Evolutionary conservation across 1,140 invertebrate species (phyloP), one percentile per base, ranked within the genome.

Genomic region (Choristoneura fumiferana): DNA sequence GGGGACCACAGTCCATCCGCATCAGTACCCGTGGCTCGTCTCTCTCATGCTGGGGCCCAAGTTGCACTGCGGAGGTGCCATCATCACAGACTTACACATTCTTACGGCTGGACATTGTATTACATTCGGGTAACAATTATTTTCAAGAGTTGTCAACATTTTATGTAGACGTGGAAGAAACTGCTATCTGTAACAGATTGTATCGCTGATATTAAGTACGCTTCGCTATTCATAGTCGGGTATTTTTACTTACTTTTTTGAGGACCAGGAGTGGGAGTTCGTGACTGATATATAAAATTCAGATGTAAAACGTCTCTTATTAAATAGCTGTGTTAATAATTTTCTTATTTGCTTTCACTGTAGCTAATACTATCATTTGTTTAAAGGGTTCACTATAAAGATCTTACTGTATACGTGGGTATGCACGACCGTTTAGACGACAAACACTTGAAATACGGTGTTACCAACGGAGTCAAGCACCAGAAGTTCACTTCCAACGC

Each of bases 21-120:
- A 93, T 62, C 83, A 92, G 56, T 94, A 92, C 63, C 93, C 93
- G 0, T 94, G 93, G 93, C 83, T 93, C 53, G 92, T 91, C 1
- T 89, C 90, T 0, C 90, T 94, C 57, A 91, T 91, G 73, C 75
- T 91, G 34, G 91, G 91, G 1, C 73, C 74, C 4, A 71, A 69
- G 29, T 83, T 93, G 39, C 91, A 93, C 60, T 94, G 93, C 65
- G 92, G 93, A 5, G 93, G 92, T n/a, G 90, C 92, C 5, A 84
- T 94, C 12, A 92, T 94, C 60, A 92, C 91, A 3, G 88, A 92
- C 61, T 71, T 82, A 8, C 93, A 93, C 63, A 73, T 93, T 17
- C 67, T 93, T 3, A 93, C 92, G 0, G 93, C 92, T 8, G 92
- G 92, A 3, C 93, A 94, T 73, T 94, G 93, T 60, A 89, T 93